These are phyloP conservation scores for Dolichoris vasculosae DNA, from an alignment of 1,140 invertebrate genomes.

Conservation along the genomic window DNA sequence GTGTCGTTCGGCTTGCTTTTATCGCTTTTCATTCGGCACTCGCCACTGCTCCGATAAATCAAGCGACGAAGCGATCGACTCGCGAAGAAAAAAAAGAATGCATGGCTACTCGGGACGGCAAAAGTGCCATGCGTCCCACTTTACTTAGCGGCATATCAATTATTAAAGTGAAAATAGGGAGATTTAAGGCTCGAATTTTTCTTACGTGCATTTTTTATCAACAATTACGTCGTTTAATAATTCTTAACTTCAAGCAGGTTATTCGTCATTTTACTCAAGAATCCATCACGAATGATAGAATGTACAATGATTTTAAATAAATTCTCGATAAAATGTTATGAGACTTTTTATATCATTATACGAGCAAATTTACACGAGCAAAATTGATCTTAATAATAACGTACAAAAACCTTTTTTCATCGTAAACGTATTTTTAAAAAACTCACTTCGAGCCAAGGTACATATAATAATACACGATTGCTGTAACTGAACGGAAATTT, in stretches of 20 bases:
- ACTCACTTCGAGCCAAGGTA: too few relatives aligned
- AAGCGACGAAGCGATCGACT: background rate
- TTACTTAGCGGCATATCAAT: background rate
- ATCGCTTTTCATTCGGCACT: constrained; percentile 10
- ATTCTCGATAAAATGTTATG: too few relatives aligned
- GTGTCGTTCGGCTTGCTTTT: background rate
- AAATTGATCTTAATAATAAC: too few relatives aligned
- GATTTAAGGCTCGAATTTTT: background rate
- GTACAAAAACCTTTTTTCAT: too few relatives aligned
- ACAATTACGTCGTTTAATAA: background rate
- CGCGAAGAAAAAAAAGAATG: background rate
- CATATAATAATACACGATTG: background rate
- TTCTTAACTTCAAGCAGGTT: too few relatives aligned
- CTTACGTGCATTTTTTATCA: background rate
- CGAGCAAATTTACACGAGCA: too few relatives aligned
- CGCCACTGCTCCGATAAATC: background rate
- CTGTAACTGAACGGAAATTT: background rate
- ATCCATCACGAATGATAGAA: too few relatives aligned
- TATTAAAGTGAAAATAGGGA: background rate
- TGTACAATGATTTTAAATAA: too few relatives aligned
- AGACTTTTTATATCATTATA: too few relatives aligned
- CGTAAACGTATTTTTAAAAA: too few relatives aligned
- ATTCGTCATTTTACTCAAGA: too few relatives aligned
- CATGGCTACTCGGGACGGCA: background rate
- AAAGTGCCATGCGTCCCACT: background rate